phyloP scores from a whole-genome alignment of 2,888 invertebrate species.

The Tenthredo notha region DNA sequence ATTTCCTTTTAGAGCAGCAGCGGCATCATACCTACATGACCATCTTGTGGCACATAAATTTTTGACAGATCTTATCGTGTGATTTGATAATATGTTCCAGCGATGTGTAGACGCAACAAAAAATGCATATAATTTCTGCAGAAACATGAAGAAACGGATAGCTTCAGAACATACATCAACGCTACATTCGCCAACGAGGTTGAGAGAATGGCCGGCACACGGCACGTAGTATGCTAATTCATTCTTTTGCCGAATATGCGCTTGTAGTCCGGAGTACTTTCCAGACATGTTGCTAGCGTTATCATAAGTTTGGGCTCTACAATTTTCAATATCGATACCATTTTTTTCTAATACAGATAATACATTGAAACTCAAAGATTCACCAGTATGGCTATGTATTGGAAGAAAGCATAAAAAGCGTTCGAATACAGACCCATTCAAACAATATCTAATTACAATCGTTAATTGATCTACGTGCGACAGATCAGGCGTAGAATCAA shows the following conservation, averaged over 20 bases:
- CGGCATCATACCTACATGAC: conserved; percentile 6
- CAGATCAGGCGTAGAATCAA: conserved; percentile 26
- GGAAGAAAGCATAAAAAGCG: conserved; percentile 7
- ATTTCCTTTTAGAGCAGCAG: not conserved
- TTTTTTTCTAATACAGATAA: not conserved
- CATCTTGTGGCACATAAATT: not conserved
- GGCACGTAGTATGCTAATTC: too few relatives aligned
- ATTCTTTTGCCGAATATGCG: conserved; percentile 58
- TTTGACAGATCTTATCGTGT: not conserved
- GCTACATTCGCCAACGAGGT: conserved; percentile 51
- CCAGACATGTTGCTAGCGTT: not conserved
- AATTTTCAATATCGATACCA: conserved; percentile 2
- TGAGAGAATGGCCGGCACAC: too few relatives aligned
- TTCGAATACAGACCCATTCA: not conserved
- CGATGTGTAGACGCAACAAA: conserved; percentile 54
- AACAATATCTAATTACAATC: conserved; percentile 1
- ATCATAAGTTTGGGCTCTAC: conserved; percentile 21
- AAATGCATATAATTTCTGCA: conserved; percentile 61
- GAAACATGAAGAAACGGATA: conserved; percentile 60
- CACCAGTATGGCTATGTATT: not conserved
- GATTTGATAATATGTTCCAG: not conserved
- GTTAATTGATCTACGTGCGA: conserved; percentile 20
- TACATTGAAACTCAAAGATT: not conserved
- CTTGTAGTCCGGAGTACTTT: conserved; percentile 14
- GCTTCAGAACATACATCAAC: conserved; percentile 59